Evolutionary conservation across 1,140 invertebrate species (phyloP).

Genomic region (Neodiprion pinetum): DNA sequence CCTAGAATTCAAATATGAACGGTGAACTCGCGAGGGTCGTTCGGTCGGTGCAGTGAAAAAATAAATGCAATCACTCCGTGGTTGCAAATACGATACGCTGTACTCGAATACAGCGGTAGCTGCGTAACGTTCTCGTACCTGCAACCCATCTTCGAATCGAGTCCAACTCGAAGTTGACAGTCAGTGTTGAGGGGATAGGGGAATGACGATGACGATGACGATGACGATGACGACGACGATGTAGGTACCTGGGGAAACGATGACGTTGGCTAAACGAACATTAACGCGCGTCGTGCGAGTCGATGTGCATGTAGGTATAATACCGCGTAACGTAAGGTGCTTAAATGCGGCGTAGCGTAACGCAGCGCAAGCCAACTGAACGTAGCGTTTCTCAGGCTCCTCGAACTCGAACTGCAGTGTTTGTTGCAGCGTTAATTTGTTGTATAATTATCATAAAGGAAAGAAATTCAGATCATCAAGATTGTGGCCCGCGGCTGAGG

Average conservation of each 20-base stretch:
- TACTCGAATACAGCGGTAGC: too few relatives aligned
- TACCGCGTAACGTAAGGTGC: background rate
- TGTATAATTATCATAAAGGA: slow-evolving; percentile 29
- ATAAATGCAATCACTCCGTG: background rate
- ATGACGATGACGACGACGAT: background rate
- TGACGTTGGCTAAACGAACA: background rate
- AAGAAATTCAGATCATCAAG: slow-evolving; percentile 35
- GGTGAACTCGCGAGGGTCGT: too few relatives aligned
- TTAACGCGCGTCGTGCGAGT: background rate
- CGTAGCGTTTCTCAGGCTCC: background rate
- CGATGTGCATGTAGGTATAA: too few relatives aligned
- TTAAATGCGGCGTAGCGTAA: too few relatives aligned
- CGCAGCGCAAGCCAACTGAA: background rate
- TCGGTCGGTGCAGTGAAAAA: background rate
- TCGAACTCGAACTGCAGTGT: background rate
- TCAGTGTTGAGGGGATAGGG: background rate
- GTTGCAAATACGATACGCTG: too few relatives aligned
- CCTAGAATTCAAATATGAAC: too few relatives aligned
- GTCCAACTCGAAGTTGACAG: too few relatives aligned
- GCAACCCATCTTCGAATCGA: too few relatives aligned
- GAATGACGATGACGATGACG: background rate
- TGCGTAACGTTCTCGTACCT: too few relatives aligned
- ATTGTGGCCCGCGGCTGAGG: slow-evolving; percentile 21
- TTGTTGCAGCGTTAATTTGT: slow-evolving; percentile 25
- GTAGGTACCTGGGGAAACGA: background rate